Percentiles rank a stretch among this genome's conserved stretches.
Evolutionary conservation across 2,113 vertebrate species (phyloP).

Genomic region (Cromileptes altivelis): DNA sequence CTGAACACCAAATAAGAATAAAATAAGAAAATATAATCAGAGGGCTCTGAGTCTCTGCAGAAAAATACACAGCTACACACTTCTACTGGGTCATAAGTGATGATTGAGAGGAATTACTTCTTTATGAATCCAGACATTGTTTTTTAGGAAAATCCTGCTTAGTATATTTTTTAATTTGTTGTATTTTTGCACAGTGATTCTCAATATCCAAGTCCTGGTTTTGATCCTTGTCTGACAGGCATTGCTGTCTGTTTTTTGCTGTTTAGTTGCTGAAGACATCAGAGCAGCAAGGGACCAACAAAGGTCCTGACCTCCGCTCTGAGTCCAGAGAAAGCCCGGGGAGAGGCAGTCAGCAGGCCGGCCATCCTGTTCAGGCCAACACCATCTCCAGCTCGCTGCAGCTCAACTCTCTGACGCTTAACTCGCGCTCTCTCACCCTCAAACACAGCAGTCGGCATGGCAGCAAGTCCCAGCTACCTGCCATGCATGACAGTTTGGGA

Average conservation of each 20-base stretch:
- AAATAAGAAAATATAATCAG: too few species aligned
- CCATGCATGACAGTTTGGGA: slow-evolving; percentile 82
- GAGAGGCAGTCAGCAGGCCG: slow-evolving; percentile 38
- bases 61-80: too few species aligned
- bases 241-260: slow-evolving; percentile 40
- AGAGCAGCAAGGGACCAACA: slow-evolving; percentile 68
- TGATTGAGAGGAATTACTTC: too few species aligned
- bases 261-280: slow-evolving; percentile 70
- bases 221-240: slow-evolving; percentile 19
- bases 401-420: slow-evolving; percentile 89
- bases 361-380: slow-evolving; percentile 52
- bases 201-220: background rate
- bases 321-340: slow-evolving; percentile 55
- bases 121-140: too few species aligned
- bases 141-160: too few species aligned
- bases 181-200: background rate
- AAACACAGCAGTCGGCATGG: slow-evolving; percentile 88
- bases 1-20: too few species aligned
- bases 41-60: too few species aligned
- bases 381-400: slow-evolving; percentile 88
- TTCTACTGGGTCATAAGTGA: too few species aligned
- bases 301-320: slow-evolving; percentile 45
- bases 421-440: slow-evolving; percentile 91
- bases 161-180: background rate
- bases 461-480: slow-evolving; percentile 86